Evolutionary conservation across 2,797 vertebrate genomes (phyloP).

Genomic region (Siniperca undulata): DNA sequence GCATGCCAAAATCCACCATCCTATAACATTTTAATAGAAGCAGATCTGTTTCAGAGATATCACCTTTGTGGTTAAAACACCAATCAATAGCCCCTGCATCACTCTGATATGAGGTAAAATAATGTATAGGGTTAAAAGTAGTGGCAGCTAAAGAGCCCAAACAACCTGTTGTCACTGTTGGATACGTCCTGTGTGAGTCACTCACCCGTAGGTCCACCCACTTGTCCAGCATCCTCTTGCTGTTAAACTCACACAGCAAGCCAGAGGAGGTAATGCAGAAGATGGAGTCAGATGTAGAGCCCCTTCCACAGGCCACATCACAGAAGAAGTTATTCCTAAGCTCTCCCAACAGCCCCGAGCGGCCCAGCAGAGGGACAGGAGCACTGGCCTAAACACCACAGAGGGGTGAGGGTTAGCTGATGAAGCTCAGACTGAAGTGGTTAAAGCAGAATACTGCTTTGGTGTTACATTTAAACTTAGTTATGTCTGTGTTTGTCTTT

Average conservation of each 20-base stretch:
- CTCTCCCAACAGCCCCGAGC: conserved; percentile 93
- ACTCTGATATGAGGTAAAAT: neutral
- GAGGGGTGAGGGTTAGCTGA: neutral
- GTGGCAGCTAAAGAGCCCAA: neutral
- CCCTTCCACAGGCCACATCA: conserved; percentile 92
- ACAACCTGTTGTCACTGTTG: neutral
- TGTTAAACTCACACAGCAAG: conserved; percentile 94
- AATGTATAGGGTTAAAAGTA: neutral
- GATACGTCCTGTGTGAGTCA: conserved; percentile 4
- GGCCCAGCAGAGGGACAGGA: conserved; percentile 93
- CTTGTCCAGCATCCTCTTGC: conserved; percentile 92
- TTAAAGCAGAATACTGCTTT: neutral
- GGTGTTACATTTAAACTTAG: no score
- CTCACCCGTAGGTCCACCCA: conserved; percentile 93
- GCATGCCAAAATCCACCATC: neutral
- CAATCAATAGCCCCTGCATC: neutral
- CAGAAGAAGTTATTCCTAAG: conserved; percentile 95
- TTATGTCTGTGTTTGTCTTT: neutral
- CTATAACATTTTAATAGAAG: neutral
- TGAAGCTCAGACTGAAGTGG: neutral
- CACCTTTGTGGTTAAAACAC: neutral
- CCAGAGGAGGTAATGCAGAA: conserved; percentile 96
- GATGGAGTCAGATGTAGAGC: conserved; percentile 89
- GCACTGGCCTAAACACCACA: conserved; percentile 84
- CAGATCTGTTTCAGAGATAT: neutral